Conservation (phyloP, 2,113 vertebrate genomes). For the Holacanthus passer region DNA sequence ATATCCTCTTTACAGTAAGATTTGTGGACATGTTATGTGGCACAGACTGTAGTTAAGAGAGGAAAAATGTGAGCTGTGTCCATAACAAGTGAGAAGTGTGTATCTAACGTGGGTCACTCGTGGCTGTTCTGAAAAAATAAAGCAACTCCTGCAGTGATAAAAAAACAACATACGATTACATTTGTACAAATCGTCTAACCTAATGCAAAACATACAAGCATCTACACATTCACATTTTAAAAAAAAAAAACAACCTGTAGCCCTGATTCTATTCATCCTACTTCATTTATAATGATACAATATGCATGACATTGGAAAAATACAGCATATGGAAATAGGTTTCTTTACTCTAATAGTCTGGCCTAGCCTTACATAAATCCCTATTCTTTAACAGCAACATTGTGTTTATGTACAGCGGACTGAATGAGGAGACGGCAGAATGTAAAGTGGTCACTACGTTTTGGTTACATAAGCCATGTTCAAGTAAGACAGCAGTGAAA, state of each 20-base stretch:
- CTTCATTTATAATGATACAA: slow-evolving; percentile 45
- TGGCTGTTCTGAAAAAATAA: slow-evolving; percentile 38
- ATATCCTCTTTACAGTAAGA: slow-evolving; percentile 43
- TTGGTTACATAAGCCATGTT: slow-evolving; percentile 6
- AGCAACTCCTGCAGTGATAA: slow-evolving; percentile 35
- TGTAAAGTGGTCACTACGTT: background rate
- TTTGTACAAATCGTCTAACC: slow-evolving; percentile 55
- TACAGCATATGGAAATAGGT: slow-evolving; percentile 63
- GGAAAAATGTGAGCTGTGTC: background rate
- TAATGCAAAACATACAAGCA: slow-evolving; percentile 59
- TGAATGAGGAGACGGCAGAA: background rate
- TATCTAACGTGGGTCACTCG: background rate
- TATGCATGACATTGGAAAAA: slow-evolving; percentile 66
- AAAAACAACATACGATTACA: slow-evolving; percentile 49
- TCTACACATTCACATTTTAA: slow-evolving; percentile 55
- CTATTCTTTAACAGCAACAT: slow-evolving; percentile 24
- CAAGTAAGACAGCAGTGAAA: slow-evolving; percentile 2
- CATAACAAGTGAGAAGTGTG: background rate
- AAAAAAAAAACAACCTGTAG: slow-evolving; percentile 32
- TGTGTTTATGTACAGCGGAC: slow-evolving; percentile 43
- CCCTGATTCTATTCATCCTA: slow-evolving; percentile 43
- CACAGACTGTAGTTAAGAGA: background rate
- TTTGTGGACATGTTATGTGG: background rate
- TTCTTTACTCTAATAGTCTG: slow-evolving; percentile 32
- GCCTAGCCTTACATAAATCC: slow-evolving; percentile 1